Conservation (phyloP, 2,113 vertebrate species). For the Vulpes vulpes region DNA sequence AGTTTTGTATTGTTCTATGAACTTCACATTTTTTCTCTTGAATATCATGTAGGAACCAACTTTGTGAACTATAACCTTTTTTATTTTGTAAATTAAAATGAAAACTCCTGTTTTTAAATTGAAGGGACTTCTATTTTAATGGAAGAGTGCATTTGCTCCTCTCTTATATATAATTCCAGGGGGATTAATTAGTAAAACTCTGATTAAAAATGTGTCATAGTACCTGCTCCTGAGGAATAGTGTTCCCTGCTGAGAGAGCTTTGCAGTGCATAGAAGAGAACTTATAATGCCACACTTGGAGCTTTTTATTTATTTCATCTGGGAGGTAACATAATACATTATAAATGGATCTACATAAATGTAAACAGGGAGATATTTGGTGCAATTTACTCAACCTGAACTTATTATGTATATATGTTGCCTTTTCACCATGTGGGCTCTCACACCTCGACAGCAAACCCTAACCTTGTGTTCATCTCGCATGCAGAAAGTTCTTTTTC, state of each 20-base stretch:
- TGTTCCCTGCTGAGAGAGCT: slow-evolving; percentile 17
- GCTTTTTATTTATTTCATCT: slow-evolving; percentile 57
- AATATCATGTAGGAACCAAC: neutral
- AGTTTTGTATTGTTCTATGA: neutral
- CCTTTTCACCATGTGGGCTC: neutral
- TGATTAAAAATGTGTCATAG: slow-evolving; percentile 67
- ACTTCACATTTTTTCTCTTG: slow-evolving; percentile 1
- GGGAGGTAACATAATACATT: slow-evolving; percentile 44
- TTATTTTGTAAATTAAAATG: slow-evolving; percentile 8
- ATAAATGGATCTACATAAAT: slow-evolving; percentile 48
- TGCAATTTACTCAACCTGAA: slow-evolving; percentile 59
- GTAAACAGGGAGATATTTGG: slow-evolving; percentile 52
- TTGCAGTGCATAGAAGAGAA: neutral
- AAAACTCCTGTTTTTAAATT: slow-evolving; percentile 49
- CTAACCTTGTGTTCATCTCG: neutral
- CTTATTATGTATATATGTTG: slow-evolving; percentile 22
- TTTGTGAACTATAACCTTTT: neutral
- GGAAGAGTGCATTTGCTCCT: slow-evolving; percentile 49
- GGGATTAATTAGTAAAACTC: slow-evolving; percentile 70
- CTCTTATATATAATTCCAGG: slow-evolving; percentile 3
- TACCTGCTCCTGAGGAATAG: slow-evolving; percentile 48
- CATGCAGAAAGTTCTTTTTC: neutral
- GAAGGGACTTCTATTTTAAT: slow-evolving; percentile 34
- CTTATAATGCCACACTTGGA: neutral
- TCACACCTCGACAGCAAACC: slow-evolving; percentile 2